These are phyloP conservation scores for Girardia tigrina DNA, from an alignment of 2,888 invertebrate species.

Conservation along the genomic window DNA sequence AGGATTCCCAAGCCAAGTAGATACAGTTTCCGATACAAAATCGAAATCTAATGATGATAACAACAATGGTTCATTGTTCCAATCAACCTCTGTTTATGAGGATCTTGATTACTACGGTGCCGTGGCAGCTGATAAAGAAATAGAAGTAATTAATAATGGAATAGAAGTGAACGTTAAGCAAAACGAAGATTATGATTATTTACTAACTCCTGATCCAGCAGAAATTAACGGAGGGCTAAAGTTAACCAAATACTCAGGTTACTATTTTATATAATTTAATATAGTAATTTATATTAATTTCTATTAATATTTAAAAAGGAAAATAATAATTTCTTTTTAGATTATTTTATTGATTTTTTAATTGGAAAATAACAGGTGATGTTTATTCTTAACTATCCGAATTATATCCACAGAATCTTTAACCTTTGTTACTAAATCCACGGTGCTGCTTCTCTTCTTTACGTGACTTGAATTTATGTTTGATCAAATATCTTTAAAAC, in stretches of 20 bases:
- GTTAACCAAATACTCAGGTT: neutral
- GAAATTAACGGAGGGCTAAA: neutral
- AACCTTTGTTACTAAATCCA: no score
- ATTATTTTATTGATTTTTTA: no score
- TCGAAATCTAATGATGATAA: neutral
- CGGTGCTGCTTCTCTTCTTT: no score
- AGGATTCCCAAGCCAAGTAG: neutral
- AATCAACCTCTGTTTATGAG: neutral
- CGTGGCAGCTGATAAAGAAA: neutral
- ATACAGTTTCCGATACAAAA: neutral
- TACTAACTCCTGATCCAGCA: neutral
- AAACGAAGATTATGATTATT: neutral
- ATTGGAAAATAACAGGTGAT: no score
- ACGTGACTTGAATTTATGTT: no score
- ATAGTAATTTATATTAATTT: no score
- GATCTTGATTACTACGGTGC: neutral
- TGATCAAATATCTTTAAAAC: no score
- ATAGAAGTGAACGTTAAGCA: neutral
- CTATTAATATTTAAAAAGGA: no score
- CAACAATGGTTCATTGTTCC: neutral
- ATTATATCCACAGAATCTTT: no score
- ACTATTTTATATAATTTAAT: no score
- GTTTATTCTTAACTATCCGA: no score
- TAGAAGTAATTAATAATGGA: neutral
- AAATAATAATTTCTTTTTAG: no score